Base-by-base conservation (phyloP, 1,140 invertebrate species). In the Parapsyche elsis region DNA sequence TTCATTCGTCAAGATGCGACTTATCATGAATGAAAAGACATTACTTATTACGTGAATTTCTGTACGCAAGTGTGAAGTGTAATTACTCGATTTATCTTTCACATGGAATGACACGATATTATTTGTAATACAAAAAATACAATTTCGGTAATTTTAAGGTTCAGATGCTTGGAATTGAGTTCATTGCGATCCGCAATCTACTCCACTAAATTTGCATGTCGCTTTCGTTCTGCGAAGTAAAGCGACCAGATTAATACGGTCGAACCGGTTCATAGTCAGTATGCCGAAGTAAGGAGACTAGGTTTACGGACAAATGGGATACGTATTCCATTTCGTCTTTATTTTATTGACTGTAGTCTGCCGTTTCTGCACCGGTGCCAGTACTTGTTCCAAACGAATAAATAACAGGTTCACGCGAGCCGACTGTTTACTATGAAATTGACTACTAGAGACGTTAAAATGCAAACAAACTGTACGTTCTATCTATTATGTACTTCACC, bases 281-380 rank as follows among this genome's bases (percentile, higher is more conserved):
- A 7, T 38, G 30, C 30, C 30, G 30, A 38, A 38, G 30, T 1
- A 38, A 38, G 30, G 7, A 38, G 30, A 38, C 30, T 1, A 44
- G 21, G 16, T 73, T 73, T 73, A 19, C 21, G 26, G 49, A 59
- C 76, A 67, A 78, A 78, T 78, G 24, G 76, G 21, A 38, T 26
- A 44, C 53, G 26, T 59, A 49, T 74, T 74, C 44, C 38, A 59
- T 78, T 46, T 78, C 71, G 26, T 57, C 49, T 44, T 30, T 67
- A 23, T 78, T 78, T 78, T 78, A 78, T 78, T 59, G 76, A 78
- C 73, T 53, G 73, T 21, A 16, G 21, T 76, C 19, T 38, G 16
- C 73, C 44, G 71, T 14, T 45, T 74, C 21, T n/a, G 71, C 21
- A 44, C 14, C 16, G 23, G n/a, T 24, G 67, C 16, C 23, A 23